A percentile compares a stretch with the other conserved stretches of the same genome.
These are phyloP conservation scores for Epirrita christyi DNA, from an alignment of 2,888 invertebrate species.

Conservation along the genomic window DNA sequence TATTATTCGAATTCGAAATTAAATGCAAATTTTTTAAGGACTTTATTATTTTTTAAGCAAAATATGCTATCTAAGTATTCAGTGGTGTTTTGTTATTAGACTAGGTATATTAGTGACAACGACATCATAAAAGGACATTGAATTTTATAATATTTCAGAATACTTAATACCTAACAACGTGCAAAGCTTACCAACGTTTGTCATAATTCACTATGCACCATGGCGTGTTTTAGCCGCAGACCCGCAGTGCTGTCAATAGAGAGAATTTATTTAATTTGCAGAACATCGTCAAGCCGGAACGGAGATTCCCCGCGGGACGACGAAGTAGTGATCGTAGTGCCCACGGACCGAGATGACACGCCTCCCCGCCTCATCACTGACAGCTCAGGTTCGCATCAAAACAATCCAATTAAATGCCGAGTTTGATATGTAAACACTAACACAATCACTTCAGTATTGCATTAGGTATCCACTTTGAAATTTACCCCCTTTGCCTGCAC, in stretches of 20 bases:
- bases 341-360: constrained; percentile 78
- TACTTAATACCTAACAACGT: neutral
- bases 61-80: too few relatives aligned
- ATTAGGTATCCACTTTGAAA: constrained; percentile 18
- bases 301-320: constrained; percentile 75
- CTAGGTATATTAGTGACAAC: too few relatives aligned
- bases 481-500: constrained; percentile 15
- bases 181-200: neutral
- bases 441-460: constrained; percentile 26
- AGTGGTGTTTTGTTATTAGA: too few relatives aligned
- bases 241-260: constrained; percentile 20
- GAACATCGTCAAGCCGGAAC: constrained; percentile 73
- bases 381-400: constrained; percentile 83
- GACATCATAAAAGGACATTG: too few relatives aligned
- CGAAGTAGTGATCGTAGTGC: constrained; percentile 78
- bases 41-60: too few relatives aligned
- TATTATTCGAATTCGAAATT: too few relatives aligned
- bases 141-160: too few relatives aligned
- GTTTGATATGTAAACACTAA: constrained; percentile 20
- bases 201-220: neutral
- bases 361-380: constrained; percentile 85
- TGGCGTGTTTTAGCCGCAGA: constrained; percentile 1
- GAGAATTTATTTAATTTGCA: constrained; percentile 49
- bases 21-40: too few relatives aligned
- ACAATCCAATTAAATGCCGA: constrained; percentile 41